These are phyloP conservation scores for Diadegma fenestrale DNA, from an alignment of 2,888 invertebrate species.

Conservation along the genomic window DNA sequence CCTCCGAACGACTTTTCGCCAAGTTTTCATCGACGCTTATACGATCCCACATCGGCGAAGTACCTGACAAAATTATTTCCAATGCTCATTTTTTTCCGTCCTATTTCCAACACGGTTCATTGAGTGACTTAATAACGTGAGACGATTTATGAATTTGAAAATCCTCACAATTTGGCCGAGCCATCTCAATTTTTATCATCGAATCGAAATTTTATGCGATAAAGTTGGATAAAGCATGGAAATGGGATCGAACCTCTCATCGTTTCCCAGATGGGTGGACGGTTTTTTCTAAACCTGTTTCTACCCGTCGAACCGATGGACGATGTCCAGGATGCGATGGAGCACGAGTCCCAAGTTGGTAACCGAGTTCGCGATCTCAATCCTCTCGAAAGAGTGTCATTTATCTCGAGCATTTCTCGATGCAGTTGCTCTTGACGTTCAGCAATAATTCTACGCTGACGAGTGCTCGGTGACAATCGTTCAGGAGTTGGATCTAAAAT, in stretches of 20 bases:
- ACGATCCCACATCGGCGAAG: constrained; percentile 76
- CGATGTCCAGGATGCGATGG: constrained; percentile 78
- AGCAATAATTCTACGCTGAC: constrained; percentile 74
- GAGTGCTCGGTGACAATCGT: constrained; percentile 70
- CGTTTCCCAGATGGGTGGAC: constrained; percentile 74
- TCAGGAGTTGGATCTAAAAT: constrained; percentile 68
- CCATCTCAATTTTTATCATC: background rate
- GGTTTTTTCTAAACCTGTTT: constrained; percentile 72
- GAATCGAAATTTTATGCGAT: background rate
- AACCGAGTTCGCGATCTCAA: constrained; percentile 75
- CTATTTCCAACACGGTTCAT: background rate
- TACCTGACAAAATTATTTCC: constrained; percentile 68
- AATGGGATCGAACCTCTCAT: constrained; percentile 72
- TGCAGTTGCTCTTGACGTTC: constrained; percentile 78
- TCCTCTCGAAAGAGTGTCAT: constrained; percentile 78
- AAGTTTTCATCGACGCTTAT: constrained; percentile 74
- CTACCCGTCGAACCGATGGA: constrained; percentile 76
- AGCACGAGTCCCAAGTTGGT: constrained; percentile 78
- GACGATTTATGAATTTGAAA: background rate
- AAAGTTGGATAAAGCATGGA: background rate
- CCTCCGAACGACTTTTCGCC: constrained; percentile 73
- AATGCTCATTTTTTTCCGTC: background rate
- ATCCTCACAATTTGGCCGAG: background rate
- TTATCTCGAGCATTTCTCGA: constrained; percentile 78
- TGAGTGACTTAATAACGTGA: background rate